These are phyloP conservation scores for Cheirogaleus medius DNA, from an alignment of 2,113 vertebrate species.

Conservation along the genomic window DNA sequence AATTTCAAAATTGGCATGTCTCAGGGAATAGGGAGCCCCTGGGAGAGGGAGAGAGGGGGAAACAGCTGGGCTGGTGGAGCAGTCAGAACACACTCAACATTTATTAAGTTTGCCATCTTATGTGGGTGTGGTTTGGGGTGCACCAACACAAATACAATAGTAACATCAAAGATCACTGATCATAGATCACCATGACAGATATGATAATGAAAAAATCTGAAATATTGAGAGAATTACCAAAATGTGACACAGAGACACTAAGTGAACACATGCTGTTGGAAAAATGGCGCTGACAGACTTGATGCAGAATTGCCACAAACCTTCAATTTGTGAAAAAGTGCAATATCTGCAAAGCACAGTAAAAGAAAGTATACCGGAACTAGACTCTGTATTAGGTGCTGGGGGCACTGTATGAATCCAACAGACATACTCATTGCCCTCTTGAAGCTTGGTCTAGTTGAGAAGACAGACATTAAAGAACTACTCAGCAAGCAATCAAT, in stretches of 20 bases:
- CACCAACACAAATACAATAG: not conserved
- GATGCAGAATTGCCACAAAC: not conserved
- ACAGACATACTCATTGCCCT: not conserved
- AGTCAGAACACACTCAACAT: not conserved
- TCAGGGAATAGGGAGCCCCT: not conserved
- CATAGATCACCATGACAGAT: not conserved
- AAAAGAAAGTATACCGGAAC: not conserved
- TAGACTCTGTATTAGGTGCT: not conserved
- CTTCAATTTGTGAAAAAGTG: not conserved
- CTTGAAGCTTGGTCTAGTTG: not conserved
- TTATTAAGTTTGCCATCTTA: not conserved
- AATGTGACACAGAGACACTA: not conserved
- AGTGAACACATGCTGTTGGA: not conserved
- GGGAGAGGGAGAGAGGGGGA: fast-evolving
- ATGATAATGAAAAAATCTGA: not conserved
- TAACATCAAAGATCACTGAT: not conserved
- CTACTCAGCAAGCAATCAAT: not conserved
- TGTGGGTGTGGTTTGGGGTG: not conserved
- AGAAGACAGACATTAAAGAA: not conserved
- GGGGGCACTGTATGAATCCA: not conserved
- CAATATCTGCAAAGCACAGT: not conserved
- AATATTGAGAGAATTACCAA: not conserved
- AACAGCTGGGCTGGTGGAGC: not conserved
- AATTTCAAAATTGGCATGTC: not conserved
- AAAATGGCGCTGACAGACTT: not conserved